Conservation (phyloP, 2,113 vertebrate species). For the Petromus typicus region DNA sequence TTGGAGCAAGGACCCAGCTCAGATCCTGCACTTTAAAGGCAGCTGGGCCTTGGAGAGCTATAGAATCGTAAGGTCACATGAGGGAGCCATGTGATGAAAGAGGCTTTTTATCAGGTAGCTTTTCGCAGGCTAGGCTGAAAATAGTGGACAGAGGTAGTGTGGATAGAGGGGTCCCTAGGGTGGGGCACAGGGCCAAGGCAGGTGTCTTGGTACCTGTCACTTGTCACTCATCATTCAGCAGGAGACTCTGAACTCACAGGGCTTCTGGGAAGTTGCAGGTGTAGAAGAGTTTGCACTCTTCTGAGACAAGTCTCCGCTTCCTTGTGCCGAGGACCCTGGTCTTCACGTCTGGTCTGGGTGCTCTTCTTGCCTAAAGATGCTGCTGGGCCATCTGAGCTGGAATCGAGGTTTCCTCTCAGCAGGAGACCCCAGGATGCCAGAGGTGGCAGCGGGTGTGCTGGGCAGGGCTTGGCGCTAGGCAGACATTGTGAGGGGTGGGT, state of each 20-base stretch:
- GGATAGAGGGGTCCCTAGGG: rapidly evolving
- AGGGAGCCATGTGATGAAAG: background rate
- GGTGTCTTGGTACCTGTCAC: no score
- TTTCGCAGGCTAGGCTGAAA: background rate
- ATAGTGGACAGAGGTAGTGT: background rate
- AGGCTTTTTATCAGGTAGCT: background rate
- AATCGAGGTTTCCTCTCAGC: background rate
- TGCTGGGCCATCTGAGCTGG: background rate
- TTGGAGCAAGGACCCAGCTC: background rate
- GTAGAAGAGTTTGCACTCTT: background rate
- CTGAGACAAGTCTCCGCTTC: no score
- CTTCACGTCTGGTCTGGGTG: background rate
- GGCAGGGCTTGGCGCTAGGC: background rate
- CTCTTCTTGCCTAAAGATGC: background rate
- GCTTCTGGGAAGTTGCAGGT: background rate
- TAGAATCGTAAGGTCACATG: background rate
- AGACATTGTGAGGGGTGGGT: background rate
- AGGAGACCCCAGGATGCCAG: background rate
- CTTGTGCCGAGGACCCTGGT: no score
- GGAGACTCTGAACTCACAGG: background rate
- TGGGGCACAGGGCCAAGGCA: background rate
- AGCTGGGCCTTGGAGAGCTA: background rate
- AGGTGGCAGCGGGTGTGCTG: no score
- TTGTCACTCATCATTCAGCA: background rate
- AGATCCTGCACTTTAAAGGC: slow-evolving; percentile 2